phyloP scores from a whole-genome alignment of 1,140 invertebrate species.

The Trichonephila inaurata region DNA sequence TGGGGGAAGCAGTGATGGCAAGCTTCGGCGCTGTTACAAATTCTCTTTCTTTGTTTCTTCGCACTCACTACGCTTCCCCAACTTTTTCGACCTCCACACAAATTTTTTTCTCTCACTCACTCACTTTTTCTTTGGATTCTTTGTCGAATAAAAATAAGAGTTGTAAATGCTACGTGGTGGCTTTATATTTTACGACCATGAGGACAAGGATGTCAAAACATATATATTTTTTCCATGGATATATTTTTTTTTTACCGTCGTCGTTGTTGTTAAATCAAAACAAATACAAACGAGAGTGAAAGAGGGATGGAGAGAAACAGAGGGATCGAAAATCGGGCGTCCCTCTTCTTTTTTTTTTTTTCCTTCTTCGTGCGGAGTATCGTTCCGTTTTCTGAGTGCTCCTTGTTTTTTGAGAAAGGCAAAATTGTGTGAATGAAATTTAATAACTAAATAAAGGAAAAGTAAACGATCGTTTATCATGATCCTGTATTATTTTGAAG shows the following conservation, averaged over 20 bases:
- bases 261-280: conserved; percentile 57
- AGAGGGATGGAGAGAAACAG: neutral
- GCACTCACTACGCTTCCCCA: neutral
- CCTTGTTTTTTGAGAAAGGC: neutral
- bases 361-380: neutral
- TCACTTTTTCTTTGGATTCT: conserved; percentile 37
- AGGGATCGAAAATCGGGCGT: conserved; percentile 14
- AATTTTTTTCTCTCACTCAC: conserved; percentile 2
- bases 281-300: conserved; percentile 22
- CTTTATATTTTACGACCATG: conserved; percentile 64
- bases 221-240: conserved; percentile 25
- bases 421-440: neutral
- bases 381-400: neutral
- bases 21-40: conserved; percentile 26
- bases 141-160: conserved; percentile 70
- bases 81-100: neutral
- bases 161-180: conserved; percentile 69
- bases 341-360: neutral
- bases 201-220: conserved; percentile 65
- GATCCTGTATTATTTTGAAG: neutral
- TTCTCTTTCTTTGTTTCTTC: conserved; percentile 57
- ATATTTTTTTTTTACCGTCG: neutral
- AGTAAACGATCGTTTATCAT: neutral
- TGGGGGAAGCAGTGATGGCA: neutral
- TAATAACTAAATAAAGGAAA: conserved; percentile 22